These are phyloP conservation scores for Catalaphyllia jardinei DNA, from an alignment of 64 coral and sea anemone species.

Conservation along the genomic window DNA sequence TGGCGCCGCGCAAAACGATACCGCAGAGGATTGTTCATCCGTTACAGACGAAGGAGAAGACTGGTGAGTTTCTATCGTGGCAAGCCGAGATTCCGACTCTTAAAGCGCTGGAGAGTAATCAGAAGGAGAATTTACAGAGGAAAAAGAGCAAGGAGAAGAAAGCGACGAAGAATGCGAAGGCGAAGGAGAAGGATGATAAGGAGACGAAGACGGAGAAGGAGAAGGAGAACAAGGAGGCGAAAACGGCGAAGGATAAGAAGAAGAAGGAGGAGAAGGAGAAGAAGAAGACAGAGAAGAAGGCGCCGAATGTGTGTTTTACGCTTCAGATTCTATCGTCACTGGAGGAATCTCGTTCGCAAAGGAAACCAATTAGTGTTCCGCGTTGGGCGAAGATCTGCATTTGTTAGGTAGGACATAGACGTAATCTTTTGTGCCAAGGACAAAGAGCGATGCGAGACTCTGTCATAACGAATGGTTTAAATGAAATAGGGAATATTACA, in stretches of 20 bases:
- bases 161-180: not conserved
- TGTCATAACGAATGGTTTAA: too few relatives aligned
- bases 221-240: constrained; percentile 4
- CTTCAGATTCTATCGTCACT: not conserved
- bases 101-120: not conserved
- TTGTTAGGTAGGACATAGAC: not conserved
- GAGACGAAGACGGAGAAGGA: constrained; percentile 1
- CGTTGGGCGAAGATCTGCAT: not conserved
- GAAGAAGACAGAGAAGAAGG: constrained; percentile 1
- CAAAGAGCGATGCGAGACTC: too few relatives aligned
- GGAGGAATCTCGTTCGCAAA: constrained; percentile 9
- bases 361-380: not conserved
- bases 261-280: not conserved
- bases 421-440: too few relatives aligned
- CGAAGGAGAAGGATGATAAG: not conserved
- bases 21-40: not conserved
- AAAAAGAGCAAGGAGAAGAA: not conserved
- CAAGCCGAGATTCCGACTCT: not conserved
- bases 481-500: too few relatives aligned
- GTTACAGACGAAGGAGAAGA: not conserved
- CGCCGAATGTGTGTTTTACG: constrained; percentile 3
- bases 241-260: constrained; percentile 6
- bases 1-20: not conserved
- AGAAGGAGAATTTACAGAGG: not conserved
- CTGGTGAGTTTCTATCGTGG: not conserved